Base-by-base conservation (phyloP, 2,888 invertebrate species). In the Netelia melanura region DNA sequence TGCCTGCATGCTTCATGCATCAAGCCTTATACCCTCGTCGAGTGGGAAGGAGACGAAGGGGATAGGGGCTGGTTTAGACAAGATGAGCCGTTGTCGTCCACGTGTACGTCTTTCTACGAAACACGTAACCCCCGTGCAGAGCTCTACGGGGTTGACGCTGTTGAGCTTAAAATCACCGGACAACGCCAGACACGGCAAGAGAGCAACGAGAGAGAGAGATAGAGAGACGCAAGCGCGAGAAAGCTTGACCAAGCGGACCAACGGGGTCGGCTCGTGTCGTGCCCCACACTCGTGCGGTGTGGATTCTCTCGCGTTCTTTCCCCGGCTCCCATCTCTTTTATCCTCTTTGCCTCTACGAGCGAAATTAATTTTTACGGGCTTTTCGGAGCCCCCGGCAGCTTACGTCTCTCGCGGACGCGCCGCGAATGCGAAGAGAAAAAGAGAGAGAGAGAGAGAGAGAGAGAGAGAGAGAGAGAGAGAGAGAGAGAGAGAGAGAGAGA, bases 351-450 rank as follows among this genome's bases (percentile, higher is more conserved):
- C 17, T 56, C 65, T 44, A 65, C 83, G 84, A 72, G 77, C 78
- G 85, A 90, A 90, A 90, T 90, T 89, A 90, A 90, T 90, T 90
- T 90, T 90, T 90, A 89, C 89, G 76, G 80, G 76, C 64, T 81
- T 71, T 44, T n/a, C 62, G 79, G 23, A 68, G 56, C 52, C 54
- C 71, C 44, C 62, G 72, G 23, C 61, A 70, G 80, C 70, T 75
- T 77, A 87, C 83, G 83, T 72, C 58, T 65, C 65, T n/a, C 58
- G 75, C 70, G 48, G 8, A 64, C 30, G 72, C 67, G 68, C 54
- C 54, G 43, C 48, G 54, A 70, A 64, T 58, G 6, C 30, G 25
- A n/a, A 61, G 25, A 9, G n/a, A 1, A 38, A 38, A 38, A 38
- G 38, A 38, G 38, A 38, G 38, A 38, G 56, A 21, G 44, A 23